Evolutionary conservation across 2,888 invertebrate genomes (phyloP).

Genomic region (Geotrupes spiniger): DNA sequence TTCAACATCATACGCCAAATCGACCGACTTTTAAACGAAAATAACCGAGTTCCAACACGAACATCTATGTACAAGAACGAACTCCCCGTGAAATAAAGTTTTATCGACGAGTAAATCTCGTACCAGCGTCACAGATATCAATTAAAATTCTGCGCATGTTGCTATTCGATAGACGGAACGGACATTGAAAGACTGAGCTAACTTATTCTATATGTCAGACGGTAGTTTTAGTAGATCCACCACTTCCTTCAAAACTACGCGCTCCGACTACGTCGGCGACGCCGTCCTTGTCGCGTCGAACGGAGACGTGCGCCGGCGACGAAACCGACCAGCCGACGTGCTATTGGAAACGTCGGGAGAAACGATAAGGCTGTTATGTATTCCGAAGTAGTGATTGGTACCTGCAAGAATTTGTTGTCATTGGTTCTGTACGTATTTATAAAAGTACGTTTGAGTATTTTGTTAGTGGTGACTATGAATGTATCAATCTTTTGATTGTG

Average conservation of each 20-base stretch:
- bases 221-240: constrained; percentile 6
- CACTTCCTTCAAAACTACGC: constrained; percentile 5
- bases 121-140: not conserved
- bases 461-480: too few species aligned
- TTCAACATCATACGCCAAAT: too few species aligned
- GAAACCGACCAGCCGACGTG: too few species aligned
- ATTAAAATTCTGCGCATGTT: constrained; percentile 2
- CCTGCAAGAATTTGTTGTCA: constrained; percentile 6
- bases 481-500: too few species aligned
- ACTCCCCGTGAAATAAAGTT: not conserved
- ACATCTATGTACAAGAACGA: too few species aligned
- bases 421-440: not conserved
- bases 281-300: not conserved
- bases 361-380: not conserved
- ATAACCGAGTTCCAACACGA: too few species aligned
- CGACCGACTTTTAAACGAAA: too few species aligned
- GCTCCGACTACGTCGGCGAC: not conserved
- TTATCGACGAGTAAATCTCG: constrained; percentile 2
- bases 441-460: not conserved
- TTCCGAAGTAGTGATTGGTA: constrained; percentile 3
- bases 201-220: constrained; percentile 12
- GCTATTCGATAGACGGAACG: constrained; percentile 6
- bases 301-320: too few species aligned
- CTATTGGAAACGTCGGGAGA: too few species aligned
- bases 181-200: constrained; percentile 5